Evolutionary conservation across 2,888 invertebrate genomes (phyloP).

Genomic region (Coenonympha arcania): DNA sequence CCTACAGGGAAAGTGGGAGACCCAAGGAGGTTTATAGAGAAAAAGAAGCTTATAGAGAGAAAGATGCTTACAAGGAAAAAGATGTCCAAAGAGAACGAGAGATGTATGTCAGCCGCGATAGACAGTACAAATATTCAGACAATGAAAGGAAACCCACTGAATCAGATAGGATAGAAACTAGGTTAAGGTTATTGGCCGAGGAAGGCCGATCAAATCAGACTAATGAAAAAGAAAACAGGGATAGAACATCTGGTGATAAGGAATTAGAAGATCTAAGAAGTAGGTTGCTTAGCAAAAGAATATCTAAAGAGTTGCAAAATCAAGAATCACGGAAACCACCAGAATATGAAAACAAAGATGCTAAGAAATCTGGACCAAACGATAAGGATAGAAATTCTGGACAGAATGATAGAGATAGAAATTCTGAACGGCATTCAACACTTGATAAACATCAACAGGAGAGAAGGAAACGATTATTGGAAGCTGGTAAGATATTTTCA

Average conservation of each 20-base stretch:
- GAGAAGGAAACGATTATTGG: conserved; percentile 79
- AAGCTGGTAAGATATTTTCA: conserved; percentile 71
- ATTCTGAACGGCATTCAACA: conserved; percentile 53
- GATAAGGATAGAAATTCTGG: conserved; percentile 45
- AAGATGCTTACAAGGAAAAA: conserved; percentile 56
- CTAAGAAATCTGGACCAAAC: conserved; percentile 41
- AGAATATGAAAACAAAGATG: conserved; percentile 62
- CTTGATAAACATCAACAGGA: conserved; percentile 72
- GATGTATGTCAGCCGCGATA: conserved; percentile 49
- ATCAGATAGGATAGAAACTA: conserved; percentile 58
- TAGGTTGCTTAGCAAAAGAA: conserved; percentile 79
- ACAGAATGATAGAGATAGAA: conserved; percentile 37
- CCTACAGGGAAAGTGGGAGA: conserved; percentile 46
- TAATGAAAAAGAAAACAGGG: conserved; percentile 69
- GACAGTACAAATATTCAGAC: conserved; percentile 59
- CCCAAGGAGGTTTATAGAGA: conserved; percentile 52
- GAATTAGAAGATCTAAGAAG: conserved; percentile 84
- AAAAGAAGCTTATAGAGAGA: conserved; percentile 48
- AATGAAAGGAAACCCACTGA: conserved; percentile 54
- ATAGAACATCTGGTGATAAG: conserved; percentile 69
- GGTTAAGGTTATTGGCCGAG: conserved; percentile 55
- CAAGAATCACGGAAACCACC: conserved; percentile 58
- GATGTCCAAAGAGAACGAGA: conserved; percentile 54
- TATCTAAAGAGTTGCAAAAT: conserved; percentile 77
- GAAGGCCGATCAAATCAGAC: conserved; percentile 54